Base-by-base conservation (phyloP, 2,797 vertebrate genomes). In the Hylomyscus alleni region DNA sequence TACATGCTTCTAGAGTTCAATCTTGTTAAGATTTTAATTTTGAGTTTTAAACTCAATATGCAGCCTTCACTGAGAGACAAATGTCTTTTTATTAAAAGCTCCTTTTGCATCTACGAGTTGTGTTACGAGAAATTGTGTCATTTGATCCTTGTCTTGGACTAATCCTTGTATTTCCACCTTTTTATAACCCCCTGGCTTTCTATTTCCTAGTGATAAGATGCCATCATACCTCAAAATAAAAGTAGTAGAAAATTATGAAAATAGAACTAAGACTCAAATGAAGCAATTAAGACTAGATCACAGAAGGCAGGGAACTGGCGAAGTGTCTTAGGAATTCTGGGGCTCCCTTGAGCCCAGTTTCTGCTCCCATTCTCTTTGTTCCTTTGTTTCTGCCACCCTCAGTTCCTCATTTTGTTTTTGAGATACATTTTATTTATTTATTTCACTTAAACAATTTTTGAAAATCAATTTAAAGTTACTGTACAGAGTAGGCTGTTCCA, bases 21-120 rank as follows among this genome's bases (percentile, higher is more conserved):
- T 89, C 50, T 95, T 78, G 78, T 47, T 91, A 80, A 90, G 84
- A 90, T 93, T 90, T 92, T 84, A n/a, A 73, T 60, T 84, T 91
- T 90, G 62, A 91, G 77, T 22, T 91, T 92, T 37, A 95, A 67
- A 92, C 77, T 85, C 94, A 81, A 89, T 92, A 52, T 52, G 31
- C n/a, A 89, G 6, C 90, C 94, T 90, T 96, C 62, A 80, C 62
- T 76, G 62, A 91, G 73, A 88, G 94, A 67, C 44, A 93, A 54
- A 37, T 73, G 54, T 75, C 0, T 82, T 92, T 91, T 54, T 72
- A 77, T 94, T 14, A 90, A 20, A 95, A 94, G 60, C 22, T 60
- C 15, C 89, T 94, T 97, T 26, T 40, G 65, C 29, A 50, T 67
- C 40, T 20, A 47, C 29, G 34, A 50, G 44, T 67, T 85, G 14